phyloP scores from a whole-genome alignment of 2,113 vertebrate species.

The Notechis scutatus region DNA sequence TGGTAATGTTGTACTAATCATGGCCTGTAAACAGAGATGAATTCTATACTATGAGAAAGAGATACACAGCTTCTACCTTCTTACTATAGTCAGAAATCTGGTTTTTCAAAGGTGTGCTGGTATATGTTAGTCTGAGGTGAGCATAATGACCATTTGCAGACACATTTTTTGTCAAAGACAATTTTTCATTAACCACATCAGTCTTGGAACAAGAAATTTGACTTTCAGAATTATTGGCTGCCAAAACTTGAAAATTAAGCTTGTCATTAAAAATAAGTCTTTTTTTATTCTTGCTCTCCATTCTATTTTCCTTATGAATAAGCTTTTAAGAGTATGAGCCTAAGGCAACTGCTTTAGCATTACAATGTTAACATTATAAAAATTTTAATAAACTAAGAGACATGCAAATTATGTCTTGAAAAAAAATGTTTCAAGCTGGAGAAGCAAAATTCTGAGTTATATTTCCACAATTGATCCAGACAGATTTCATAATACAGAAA shows the following conservation, averaged over 20 bases:
- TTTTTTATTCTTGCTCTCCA: neutral
- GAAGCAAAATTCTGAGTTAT: neutral
- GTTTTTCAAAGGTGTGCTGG: neutral
- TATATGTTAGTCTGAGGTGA: neutral
- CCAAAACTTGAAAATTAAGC: neutral
- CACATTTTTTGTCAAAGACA: neutral
- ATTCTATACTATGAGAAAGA: neutral
- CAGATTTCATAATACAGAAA: neutral
- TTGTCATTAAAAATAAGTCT: neutral
- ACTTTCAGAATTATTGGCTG: neutral
- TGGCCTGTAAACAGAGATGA: neutral
- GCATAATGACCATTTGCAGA: neutral
- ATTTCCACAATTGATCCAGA: neutral
- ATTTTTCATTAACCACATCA: neutral
- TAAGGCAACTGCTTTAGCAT: neutral
- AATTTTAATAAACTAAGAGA: neutral
- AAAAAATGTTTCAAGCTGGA: neutral
- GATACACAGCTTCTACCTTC: neutral
- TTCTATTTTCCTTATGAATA: neutral
- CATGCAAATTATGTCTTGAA: neutral
- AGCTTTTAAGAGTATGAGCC: neutral
- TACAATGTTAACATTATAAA: neutral
- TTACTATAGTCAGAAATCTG: neutral
- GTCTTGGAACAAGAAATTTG: neutral
- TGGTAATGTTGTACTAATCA: neutral